These are phyloP conservation scores for Forbesichthys agassizii DNA, from an alignment of 2,113 vertebrate genomes.

Conservation along the genomic window DNA sequence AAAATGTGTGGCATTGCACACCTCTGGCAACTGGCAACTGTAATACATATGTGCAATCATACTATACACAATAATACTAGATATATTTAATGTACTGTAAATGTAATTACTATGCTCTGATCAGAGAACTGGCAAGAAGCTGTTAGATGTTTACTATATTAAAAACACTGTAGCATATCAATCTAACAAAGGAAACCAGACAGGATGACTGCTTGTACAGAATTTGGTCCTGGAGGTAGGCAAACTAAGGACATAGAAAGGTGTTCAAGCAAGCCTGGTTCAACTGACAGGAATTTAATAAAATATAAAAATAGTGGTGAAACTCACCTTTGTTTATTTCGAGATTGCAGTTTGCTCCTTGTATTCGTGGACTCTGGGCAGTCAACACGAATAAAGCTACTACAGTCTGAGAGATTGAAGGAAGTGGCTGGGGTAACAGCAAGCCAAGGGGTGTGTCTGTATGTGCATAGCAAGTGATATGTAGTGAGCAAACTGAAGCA, in stretches of 20 bases:
- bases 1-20: no score
- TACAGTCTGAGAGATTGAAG: conserved; percentile 30
- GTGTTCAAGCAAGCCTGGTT: not conserved
- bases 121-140: no score
- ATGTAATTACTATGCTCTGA: no score
- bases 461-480: conserved; percentile 12
- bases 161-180: no score
- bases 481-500: conserved; percentile 4
- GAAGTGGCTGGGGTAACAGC: conserved; percentile 42
- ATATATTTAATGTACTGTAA: not conserved
- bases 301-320: not conserved
- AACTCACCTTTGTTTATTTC: conserved; percentile 44
- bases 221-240: no score
- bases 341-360: conserved; percentile 9
- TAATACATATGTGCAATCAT: no score
- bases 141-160: no score
- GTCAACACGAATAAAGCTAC: conserved; percentile 73
- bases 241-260: no score
- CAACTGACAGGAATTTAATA: not conserved
- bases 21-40: not conserved
- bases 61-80: not conserved
- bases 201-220: no score
- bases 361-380: conserved; percentile 78
- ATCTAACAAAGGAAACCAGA: no score
- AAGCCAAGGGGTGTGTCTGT: conserved; percentile 60